Base-by-base conservation (phyloP, 2,888 invertebrate species). In the Agrilus mali region DNA sequence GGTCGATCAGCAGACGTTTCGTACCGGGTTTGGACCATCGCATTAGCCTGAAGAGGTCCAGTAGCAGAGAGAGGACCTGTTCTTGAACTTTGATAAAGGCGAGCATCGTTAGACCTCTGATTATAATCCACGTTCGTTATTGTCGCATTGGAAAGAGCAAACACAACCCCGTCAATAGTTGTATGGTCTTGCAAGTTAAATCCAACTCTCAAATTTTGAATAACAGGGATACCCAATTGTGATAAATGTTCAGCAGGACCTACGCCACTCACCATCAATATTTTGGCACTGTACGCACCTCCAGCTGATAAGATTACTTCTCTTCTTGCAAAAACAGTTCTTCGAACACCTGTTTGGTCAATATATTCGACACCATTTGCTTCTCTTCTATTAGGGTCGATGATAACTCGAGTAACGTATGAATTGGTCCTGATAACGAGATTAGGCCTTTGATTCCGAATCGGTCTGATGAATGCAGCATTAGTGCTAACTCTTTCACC, bases 121-220 rank as follows among this genome's bases (percentile, higher is more conserved):
- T 68, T 55, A 14, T 61, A 60, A 49, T 53, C 54, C 1, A 71
- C 64, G 41, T 61, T 53, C 5, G 77, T 77, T 0, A 74, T 66
- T 1, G 75, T 72, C 59, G 71, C 67, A 53, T 78, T 77, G 1
- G 70, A 68, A 12, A 81, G 55, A 1, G 69, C 69, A 45, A 78
- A 60, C 1, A 75, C 55, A 2, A 78, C 63, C 2, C 73, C 75
- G 52, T 76, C 75, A 7, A 75, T 71, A 1, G 84, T 82, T 0
- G 82, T 71, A 56, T 86, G 86, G 56, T 86, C 82, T 56, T 84
- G 84, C 2, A 86, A 66, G 60, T 86, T 86, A 50, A 72, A 67
- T 0, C 86, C 86, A 1, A 86, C 85, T 38, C 75, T 75, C 39
- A 83, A 65, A 63, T 85, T 73, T 36, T 74, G 67, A 4, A 82